A percentile compares a stretch with the other conserved stretches of the same genome.
Evolutionary conservation across 2,797 vertebrate species (phyloP).

Genomic region (Acanthiza pusilla): DNA sequence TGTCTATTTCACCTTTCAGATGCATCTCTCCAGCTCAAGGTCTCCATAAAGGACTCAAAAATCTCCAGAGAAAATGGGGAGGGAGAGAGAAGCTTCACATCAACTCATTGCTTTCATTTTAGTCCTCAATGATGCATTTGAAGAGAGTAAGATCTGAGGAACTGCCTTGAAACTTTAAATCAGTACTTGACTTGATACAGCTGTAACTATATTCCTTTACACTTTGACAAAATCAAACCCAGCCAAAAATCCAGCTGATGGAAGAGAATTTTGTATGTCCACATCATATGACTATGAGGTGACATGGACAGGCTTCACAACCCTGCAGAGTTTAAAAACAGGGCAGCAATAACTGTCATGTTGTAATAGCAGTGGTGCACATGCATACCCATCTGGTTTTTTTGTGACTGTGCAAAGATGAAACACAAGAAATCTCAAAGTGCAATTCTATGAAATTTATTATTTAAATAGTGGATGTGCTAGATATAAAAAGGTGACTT

Average conservation of each 20-base stretch:
- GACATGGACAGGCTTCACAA: background rate
- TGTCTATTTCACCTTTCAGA: background rate
- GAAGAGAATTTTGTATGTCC: background rate
- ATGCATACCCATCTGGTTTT: background rate
- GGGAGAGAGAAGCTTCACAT: background rate
- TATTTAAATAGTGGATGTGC: slow-evolving; percentile 41
- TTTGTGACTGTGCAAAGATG: background rate
- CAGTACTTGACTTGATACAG: background rate
- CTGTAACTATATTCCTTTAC: background rate
- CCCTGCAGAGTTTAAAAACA: background rate
- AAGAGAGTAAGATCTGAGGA: background rate
- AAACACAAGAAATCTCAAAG: background rate
- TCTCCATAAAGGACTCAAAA: background rate
- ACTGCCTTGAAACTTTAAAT: background rate
- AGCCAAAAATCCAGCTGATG: background rate
- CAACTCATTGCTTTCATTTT: background rate
- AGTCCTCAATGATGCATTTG: background rate
- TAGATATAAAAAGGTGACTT: slow-evolving; percentile 57
- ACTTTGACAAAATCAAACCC: background rate
- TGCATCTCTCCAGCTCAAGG: background rate
- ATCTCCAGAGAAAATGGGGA: background rate
- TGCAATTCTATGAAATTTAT: slow-evolving; percentile 66
- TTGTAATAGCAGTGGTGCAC: background rate
- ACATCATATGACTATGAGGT: background rate
- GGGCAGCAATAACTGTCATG: background rate